These are phyloP conservation scores for Heliconius ethilla DNA, from an alignment of 2,888 invertebrate species.

Conservation along the genomic window DNA sequence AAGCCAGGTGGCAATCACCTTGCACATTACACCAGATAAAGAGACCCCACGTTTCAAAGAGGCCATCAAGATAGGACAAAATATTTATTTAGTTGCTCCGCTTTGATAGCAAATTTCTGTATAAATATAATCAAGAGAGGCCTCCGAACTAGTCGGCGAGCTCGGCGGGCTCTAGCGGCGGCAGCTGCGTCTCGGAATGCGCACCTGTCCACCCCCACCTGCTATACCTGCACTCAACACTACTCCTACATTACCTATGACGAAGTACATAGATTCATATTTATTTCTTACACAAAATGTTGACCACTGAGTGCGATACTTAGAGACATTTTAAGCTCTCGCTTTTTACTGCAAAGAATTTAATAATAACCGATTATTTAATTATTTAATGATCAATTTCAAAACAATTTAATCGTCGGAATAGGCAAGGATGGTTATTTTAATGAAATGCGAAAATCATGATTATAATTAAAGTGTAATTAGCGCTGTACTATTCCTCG, in stretches of 20 bases:
- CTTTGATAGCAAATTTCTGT: not conserved
- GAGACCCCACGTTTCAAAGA: constrained; percentile 4
- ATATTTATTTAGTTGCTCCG: not conserved
- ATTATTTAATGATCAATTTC: not conserved
- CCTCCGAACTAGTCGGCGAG: not conserved
- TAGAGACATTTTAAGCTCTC: not conserved
- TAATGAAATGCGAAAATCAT: not conserved
- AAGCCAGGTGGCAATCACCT: constrained; percentile 31
- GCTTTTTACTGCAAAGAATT: not conserved
- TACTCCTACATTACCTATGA: no score
- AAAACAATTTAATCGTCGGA: not conserved
- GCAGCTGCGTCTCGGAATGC: constrained; percentile 51
- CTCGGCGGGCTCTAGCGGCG: constrained; percentile 24
- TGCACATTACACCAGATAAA: constrained; percentile 16
- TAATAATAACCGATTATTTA: not conserved
- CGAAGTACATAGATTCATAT: not conserved
- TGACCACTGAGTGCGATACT: not conserved
- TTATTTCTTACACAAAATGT: no score
- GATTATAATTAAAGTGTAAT: constrained; percentile 6
- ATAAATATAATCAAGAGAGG: constrained; percentile 4
- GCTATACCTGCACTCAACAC: not conserved
- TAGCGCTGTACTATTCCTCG: not conserved
- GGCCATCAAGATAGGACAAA: not conserved
- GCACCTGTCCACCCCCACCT: constrained; percentile 48
- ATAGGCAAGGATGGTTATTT: not conserved